Percentiles rank a stretch among this genome's conserved stretches.
Evolutionary conservation across 2,113 vertebrate species (phyloP).

Genomic region (Heterocephalus glaber): DNA sequence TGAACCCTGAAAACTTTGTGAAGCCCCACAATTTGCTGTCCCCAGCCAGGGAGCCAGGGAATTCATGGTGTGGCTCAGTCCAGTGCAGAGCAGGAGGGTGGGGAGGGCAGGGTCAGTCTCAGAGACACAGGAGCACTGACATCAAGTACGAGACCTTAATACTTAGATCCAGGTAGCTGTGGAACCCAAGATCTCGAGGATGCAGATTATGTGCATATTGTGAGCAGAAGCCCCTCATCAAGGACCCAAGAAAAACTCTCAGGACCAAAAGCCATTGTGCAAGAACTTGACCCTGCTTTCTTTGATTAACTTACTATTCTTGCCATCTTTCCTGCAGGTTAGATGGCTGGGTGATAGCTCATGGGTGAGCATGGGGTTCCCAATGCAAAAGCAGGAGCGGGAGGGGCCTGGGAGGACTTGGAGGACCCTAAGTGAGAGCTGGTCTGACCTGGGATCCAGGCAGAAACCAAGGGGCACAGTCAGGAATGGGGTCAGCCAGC

Average conservation of each 20-base stretch:
- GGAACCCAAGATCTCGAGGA: background rate
- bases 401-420: accelerated
- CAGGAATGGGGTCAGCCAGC: no score
- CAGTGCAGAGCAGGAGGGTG: background rate
- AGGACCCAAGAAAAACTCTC: background rate
- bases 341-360: background rate
- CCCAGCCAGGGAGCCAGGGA: no score
- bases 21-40: no score
- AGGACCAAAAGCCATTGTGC: no score
- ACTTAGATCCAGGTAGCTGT: no score
- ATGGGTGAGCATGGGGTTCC: background rate
- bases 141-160: background rate
- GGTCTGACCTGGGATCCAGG: background rate
- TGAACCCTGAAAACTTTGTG: background rate
- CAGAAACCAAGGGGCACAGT: background rate
- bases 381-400: background rate
- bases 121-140: background rate
- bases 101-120: background rate
- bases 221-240: background rate
- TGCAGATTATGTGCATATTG: no score
- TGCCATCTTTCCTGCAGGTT: background rate
- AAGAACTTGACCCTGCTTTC: background rate
- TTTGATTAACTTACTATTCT: background rate
- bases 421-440: background rate
- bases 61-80: background rate